Evolutionary conservation across 2,113 vertebrate species (phyloP), one percentile per base, ranked within the genome.

Genomic region (Gorsachius goisagi): DNA sequence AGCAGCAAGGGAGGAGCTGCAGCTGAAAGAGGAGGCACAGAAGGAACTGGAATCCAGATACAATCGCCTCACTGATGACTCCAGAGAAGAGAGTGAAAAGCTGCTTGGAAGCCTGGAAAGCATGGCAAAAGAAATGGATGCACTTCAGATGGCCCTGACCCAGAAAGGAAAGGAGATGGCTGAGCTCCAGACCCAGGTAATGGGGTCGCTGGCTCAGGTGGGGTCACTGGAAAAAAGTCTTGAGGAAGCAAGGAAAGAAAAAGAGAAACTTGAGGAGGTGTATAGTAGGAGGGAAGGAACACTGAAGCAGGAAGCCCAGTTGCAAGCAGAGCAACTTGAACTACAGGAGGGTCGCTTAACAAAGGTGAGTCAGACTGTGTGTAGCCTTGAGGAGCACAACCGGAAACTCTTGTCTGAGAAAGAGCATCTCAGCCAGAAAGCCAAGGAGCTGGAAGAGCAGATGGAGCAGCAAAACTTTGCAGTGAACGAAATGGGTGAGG

Each of bases 161-260:
- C 62, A 96, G 73, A 99, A 99, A 97, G 98, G 97, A 84, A 97
- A 98, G 86, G 98, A 99, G 92, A 82, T 98, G 5, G 94, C 97
- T 76, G 98, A 98, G 95, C 97, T 99, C 39, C 98, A 97, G 79
- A 97, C 90, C 47, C 98, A 98, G 96, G 97, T 99, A 49, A 98
- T 97, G 82, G 98, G 98, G 80, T 95, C 98, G 0, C 97, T 98
- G 68, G 96, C 95, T 28, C 98, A 96, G 27, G 66, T 98, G 78
- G 98, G 98, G 76, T 96, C 97, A 33, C 88, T 98, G 89, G 98
- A 99, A 69, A 97, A 98, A 85, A 96, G 82, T 94, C 98, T 97
- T 94, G 97, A 96, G 15, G 98, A 98, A 77, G 41, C 76, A 77
- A 96, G 90, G 88, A 92, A 50, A 64, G 98, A 98, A 84, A 97